A percentile compares a stretch with the other conserved stretches of the same genome.
These are phyloP conservation scores for Caenorhabditis panamensis DNA, from an alignment of 2,888 invertebrate species.

Conservation along the genomic window DNA sequence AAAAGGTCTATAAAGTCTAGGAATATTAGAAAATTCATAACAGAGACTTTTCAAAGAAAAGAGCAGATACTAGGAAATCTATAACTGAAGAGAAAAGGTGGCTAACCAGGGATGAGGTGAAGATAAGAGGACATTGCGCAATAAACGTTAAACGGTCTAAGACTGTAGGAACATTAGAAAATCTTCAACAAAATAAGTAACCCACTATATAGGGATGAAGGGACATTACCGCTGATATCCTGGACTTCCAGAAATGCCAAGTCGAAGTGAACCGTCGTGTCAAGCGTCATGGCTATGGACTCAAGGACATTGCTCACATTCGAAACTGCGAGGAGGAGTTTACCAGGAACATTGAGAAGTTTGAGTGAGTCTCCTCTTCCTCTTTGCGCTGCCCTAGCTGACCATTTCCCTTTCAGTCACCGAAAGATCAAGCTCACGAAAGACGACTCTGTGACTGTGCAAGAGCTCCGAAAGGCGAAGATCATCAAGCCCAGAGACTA, in stretches of 20 bases:
- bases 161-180: no score
- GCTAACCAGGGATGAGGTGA: no score
- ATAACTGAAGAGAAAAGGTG: no score
- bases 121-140: no score
- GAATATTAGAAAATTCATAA: no score
- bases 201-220: no score
- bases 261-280: constrained; percentile 53
- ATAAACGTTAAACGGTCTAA: no score
- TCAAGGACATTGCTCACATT: constrained; percentile 50
- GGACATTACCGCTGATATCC: no score
- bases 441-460: constrained; percentile 55
- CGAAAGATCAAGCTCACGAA: constrained; percentile 49
- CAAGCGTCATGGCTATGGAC: constrained; percentile 37
- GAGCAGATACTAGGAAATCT: no score
- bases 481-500: constrained; percentile 75
- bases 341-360: constrained; percentile 56
- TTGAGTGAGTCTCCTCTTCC: constrained; percentile 38
- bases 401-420: constrained; percentile 25
- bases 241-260: constrained; percentile 60
- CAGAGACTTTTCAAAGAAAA: no score
- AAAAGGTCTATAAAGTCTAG: no score
- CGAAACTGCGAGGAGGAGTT: constrained; percentile 60
- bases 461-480: constrained; percentile 58
- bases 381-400: background rate
- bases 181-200: no score